Evolutionary conservation across 2,888 invertebrate species (phyloP).

Genomic region (Orthosia cruda): DNA sequence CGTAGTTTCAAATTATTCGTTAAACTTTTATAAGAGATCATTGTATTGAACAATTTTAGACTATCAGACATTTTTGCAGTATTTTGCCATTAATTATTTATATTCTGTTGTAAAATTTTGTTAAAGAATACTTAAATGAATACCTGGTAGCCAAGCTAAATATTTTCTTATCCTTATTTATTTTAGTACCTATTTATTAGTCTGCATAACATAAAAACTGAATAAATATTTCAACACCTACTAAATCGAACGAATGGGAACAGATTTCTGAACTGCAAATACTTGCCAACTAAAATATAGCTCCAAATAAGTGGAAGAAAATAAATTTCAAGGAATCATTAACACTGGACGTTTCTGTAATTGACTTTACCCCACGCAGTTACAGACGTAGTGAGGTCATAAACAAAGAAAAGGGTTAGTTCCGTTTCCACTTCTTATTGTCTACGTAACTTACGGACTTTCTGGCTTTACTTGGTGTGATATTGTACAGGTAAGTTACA

Average conservation of each 20-base stretch:
- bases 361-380: constrained; percentile 41
- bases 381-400: constrained; percentile 12
- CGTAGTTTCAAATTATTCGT: constrained; percentile 23
- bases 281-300: constrained; percentile 5
- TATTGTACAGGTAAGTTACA: neutral
- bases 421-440: constrained; percentile 23
- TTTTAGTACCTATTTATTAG: neutral
- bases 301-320: constrained; percentile 6
- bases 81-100: no score
- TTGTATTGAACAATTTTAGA: neutral
- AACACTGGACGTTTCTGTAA: constrained; percentile 35
- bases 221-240: neutral
- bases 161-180: neutral
- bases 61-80: neutral
- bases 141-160: neutral
- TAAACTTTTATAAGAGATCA: neutral
- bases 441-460: constrained; percentile 6
- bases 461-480: neutral
- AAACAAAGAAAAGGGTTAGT: constrained; percentile 45
- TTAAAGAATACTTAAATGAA: no score
- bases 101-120: no score
- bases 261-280: neutral
- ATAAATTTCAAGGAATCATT: constrained; percentile 51
- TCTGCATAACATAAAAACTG: neutral
- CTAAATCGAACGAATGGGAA: neutral